phyloP scores from a whole-genome alignment of 2,888 invertebrate genomes.

The Eristalinus sepulchralis region DNA sequence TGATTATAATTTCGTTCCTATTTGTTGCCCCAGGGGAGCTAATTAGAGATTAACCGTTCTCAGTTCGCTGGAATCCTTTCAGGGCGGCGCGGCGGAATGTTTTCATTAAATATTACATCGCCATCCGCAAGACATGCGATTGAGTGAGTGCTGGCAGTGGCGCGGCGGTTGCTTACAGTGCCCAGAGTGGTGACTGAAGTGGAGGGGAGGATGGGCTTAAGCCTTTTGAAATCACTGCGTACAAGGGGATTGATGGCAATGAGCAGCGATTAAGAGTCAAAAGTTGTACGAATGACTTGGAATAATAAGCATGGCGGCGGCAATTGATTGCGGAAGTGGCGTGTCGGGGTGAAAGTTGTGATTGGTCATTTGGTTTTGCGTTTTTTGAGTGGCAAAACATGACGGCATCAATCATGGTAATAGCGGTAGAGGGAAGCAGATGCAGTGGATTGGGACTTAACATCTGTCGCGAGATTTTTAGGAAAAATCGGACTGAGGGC shows the following conservation, averaged over 20 bases:
- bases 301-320: background rate
- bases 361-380: constrained; percentile 30
- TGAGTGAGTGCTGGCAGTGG: background rate
- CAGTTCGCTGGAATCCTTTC: constrained; percentile 37
- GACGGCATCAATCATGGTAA: background rate
- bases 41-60: constrained; percentile 79
- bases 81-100: background rate
- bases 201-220: background rate
- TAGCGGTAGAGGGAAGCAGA: background rate
- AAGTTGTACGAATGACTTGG: constrained; percentile 19
- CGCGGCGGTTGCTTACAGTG: background rate
- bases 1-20: constrained; percentile 58
- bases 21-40: constrained; percentile 76
- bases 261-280: constrained; percentile 28
- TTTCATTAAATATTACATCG: constrained; percentile 39
- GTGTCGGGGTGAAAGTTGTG: too few relatives aligned
- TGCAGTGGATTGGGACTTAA: background rate
- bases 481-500: too few relatives aligned
- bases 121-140: constrained; percentile 43
- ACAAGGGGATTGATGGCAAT: constrained; percentile 27
- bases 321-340: background rate
- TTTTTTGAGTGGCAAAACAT: background rate
- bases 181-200: background rate
- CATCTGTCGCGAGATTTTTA: too few relatives aligned
- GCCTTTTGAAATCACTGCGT: constrained; percentile 32